A percentile compares a stretch with the other conserved stretches of the same genome.
These are phyloP conservation scores for Octomys mimax DNA, from an alignment of 2,797 vertebrate species.

Conservation along the genomic window DNA sequence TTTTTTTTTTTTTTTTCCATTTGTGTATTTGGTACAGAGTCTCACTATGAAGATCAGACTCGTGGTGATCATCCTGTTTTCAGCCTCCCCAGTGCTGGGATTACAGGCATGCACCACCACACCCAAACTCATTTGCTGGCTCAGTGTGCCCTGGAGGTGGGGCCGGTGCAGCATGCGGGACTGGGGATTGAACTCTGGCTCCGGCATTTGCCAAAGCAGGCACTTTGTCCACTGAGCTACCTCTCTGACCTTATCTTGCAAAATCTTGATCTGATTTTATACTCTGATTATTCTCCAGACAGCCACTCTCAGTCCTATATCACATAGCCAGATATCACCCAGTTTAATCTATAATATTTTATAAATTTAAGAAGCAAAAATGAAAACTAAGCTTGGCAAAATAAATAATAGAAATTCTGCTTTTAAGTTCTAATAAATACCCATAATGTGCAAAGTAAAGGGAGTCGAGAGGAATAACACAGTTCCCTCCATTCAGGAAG, in stretches of 20 bases:
- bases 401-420: constrained; percentile 25
- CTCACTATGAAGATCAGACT: no score
- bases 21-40: no score
- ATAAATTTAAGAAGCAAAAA: constrained; percentile 15
- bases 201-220: no score
- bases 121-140: no score
- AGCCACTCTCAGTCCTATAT: background rate
- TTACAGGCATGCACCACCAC: no score
- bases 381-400: constrained; percentile 44
- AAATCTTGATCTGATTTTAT: background rate
- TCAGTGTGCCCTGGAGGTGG: no score
- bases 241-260: background rate
- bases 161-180: no score
- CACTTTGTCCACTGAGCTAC: no score
- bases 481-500: background rate
- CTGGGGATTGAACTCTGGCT: no score
- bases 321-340: background rate
- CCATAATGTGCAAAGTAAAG: background rate
- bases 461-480: background rate
- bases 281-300: background rate
- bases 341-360: constrained; percentile 4
- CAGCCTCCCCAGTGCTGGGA: no score
- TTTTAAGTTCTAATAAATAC: constrained; percentile 36
- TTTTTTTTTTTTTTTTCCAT: no score
- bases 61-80: no score